Percentiles rank a stretch among this genome's conserved stretches.
These are phyloP conservation scores for Sinosuthora webbiana DNA, from an alignment of 2,113 vertebrate species.

Conservation along the genomic window DNA sequence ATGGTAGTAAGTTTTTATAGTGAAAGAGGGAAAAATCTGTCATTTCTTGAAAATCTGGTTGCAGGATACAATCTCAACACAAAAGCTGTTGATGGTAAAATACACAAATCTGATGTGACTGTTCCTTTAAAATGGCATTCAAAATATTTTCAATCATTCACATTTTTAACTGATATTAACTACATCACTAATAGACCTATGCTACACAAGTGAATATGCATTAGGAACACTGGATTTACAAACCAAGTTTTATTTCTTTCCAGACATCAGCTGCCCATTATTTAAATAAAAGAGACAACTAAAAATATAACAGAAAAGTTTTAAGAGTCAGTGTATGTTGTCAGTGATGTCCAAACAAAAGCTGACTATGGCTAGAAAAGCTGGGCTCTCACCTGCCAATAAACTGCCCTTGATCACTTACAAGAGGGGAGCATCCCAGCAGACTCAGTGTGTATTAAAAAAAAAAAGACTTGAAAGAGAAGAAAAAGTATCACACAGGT, in stretches of 20 bases:
- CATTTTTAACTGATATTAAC: not conserved
- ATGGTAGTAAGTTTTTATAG: not conserved
- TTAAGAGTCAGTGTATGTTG: slow-evolving; percentile 68
- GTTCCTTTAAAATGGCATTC: not conserved
- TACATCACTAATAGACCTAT: not conserved
- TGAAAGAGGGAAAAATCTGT: not conserved
- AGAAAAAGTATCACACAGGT: slow-evolving; percentile 92
- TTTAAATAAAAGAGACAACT: slow-evolving; percentile 51
- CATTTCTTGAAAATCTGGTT: not conserved
- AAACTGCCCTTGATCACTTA: slow-evolving; percentile 89
- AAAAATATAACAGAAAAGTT: slow-evolving; percentile 71
- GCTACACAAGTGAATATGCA: not conserved
- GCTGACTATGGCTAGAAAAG: slow-evolving; percentile 76
- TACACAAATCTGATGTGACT: not conserved
- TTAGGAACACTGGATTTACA: not conserved
- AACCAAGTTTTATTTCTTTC: slow-evolving; percentile 31
- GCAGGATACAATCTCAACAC: not conserved
- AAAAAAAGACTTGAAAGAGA: slow-evolving; percentile 89
- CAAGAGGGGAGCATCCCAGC: slow-evolving; percentile 80
- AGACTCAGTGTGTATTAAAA: slow-evolving; percentile 83
- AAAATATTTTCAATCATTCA: not conserved
- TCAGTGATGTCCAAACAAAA: slow-evolving; percentile 82
- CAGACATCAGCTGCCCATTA: not conserved
- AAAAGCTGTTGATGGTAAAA: not conserved
- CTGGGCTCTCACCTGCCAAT: slow-evolving; percentile 83